Percentiles rank a stretch among this genome's conserved stretches.
Conservation (phyloP, 2,888 invertebrate genomes). For the Rhingia campestris region DNA sequence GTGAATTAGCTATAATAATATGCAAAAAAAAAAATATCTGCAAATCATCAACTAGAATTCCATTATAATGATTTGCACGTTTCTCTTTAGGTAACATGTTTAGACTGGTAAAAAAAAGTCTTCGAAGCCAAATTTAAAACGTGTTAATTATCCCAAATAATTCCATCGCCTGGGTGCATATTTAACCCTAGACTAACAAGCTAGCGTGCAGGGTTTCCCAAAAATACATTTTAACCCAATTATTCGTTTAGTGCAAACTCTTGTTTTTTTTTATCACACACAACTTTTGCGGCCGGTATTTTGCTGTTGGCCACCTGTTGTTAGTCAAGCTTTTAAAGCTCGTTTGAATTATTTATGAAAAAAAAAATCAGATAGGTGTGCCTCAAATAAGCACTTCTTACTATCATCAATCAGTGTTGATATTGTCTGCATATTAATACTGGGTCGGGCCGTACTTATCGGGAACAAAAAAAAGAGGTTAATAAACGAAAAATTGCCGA, state of each 20-base stretch:
- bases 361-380: neutral
- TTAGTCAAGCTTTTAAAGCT: neutral
- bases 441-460: neutral
- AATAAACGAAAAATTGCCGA: neutral
- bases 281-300: neutral
- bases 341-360: neutral
- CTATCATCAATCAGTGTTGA: neutral
- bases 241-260: too few species aligned
- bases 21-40: too few species aligned
- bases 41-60: too few species aligned
- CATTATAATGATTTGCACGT: too few species aligned
- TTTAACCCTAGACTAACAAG: neutral
- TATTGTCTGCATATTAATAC: too few species aligned
- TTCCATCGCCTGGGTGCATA: neutral
- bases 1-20: too few species aligned
- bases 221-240: too few species aligned
- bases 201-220: too few species aligned
- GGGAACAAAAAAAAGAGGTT: neutral
- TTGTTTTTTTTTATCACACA: neutral
- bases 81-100: too few species aligned
- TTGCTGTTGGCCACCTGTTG: neutral
- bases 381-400: neutral
- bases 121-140: neutral
- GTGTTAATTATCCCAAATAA: neutral
- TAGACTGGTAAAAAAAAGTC: too few species aligned